These are phyloP conservation scores for Mastomys coucha DNA, from an alignment of 2,113 vertebrate genomes.

Conservation along the genomic window DNA sequence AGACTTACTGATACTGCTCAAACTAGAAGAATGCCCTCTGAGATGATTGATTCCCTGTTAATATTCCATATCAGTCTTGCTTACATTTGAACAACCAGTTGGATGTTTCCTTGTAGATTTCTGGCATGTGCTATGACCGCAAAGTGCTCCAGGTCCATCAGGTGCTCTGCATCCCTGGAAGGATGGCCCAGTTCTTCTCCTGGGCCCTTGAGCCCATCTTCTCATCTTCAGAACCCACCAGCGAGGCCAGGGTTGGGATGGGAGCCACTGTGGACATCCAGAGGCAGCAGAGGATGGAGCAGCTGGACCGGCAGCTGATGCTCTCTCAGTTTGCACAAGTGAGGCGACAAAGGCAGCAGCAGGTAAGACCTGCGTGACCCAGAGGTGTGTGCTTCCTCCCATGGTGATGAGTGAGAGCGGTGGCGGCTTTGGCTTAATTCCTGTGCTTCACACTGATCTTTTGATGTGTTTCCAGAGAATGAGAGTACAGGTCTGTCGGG, in stretches of 20 bases:
- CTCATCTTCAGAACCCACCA: conserved; percentile 90
- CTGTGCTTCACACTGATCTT: not conserved
- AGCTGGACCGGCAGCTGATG: conserved; percentile 95
- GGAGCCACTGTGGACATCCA: conserved; percentile 98
- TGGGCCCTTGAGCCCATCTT: conserved; percentile 93
- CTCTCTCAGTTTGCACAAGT: conserved; percentile 94
- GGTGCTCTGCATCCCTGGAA: conserved; percentile 91
- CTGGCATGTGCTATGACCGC: conserved; percentile 92
- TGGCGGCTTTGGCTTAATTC: not conserved
- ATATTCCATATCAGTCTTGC: not conserved
- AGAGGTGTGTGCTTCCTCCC: not conserved
- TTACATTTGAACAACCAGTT: not conserved
- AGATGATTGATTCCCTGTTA: not conserved
- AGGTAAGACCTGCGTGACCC: conserved; percentile 82
- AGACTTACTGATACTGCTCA: not conserved
- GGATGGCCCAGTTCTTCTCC: conserved; percentile 90
- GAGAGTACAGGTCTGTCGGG: conserved; percentile 1
- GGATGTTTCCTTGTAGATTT: conserved; percentile 88
- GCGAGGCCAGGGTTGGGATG: conserved; percentile 94
- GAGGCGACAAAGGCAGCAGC: conserved; percentile 88
- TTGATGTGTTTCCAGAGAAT: not conserved
- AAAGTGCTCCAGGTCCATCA: conserved; percentile 89
- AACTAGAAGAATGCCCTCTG: not conserved
- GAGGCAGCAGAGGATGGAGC: conserved; percentile 96
- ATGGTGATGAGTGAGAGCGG: no score